Base-by-base conservation (phyloP, 1,140 invertebrate genomes). In the Cryptotermes secundus region DNA sequence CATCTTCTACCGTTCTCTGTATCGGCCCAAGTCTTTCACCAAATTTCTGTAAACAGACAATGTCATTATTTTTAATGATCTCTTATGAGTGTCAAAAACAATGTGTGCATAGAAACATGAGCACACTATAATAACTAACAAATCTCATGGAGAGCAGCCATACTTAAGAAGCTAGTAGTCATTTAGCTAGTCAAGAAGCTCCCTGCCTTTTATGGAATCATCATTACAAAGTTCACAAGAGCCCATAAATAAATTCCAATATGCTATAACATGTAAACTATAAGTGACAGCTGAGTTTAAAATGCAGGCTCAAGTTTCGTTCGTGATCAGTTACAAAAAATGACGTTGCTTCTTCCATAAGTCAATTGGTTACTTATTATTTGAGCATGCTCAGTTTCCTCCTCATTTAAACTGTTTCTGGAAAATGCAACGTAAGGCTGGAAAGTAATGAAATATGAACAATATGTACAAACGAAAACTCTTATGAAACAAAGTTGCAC, bases 21-120 rank as follows among this genome's bases (percentile, higher is more conserved):
- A 97, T 92, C 6, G 95, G 95, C 34, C 92, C 93, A 81, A 96
- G 90, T 83, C 94, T 92, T 88, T 96, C 93, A 87, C 96, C 93
- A 88, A 96, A 93, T 89, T 93, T 92, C 92, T 95, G 92, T 85
- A 95, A 92, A 72, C 82, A 85, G 85, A 86, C 87, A 86, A 72
- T 85, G 38, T 86, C 34, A 45, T 53, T 4, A 85, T n/a, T 45
- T 24, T 38, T 35, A 85, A 80, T 85, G 14, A n/a, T 84, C 65
- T 1, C 53, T 59, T 26, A 59, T 35, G 4, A 22, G n/a, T 19
- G 10, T 38, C 26, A 81, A 24, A 36, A 42, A 84, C 26, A 79
- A 12, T 42, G 9, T 42, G 16, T 42, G 16, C 16, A 42, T 42
- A 12, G 9, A 12, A 42, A 42, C 38, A 42, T 10, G 16, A 42